Base-by-base conservation (phyloP, 2,113 vertebrate species). In the Scomber japonicus region DNA sequence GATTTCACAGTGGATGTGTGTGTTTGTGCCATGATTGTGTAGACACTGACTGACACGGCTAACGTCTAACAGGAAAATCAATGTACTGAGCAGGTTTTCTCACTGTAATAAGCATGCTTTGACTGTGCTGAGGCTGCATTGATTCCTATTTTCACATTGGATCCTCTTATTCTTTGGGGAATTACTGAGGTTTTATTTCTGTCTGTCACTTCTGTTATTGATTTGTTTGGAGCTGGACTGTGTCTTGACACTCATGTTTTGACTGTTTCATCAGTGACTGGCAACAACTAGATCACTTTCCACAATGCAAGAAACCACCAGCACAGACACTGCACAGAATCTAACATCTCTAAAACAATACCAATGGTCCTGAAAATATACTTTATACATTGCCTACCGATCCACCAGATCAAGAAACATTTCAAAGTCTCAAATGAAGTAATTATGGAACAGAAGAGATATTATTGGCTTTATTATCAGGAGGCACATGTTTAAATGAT, bases 1-100 rank as follows among this genome's bases (percentile, higher is more conserved):
- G 27, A 57, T 16, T 40, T 35, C 2, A 57, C 49, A 2, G 31
- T 13, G 40, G 14, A 6, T n/a, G 31, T 54, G 31, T 30, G 13
- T 57, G 11, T 24, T 24, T 50, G 53, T 35, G 64, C 15, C 35
- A 40, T 9, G 8, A 9, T 40, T 59, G 45, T 65, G 46, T 48
- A 40, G 19, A 62, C 5, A 27, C 24, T 78, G 59, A 49, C 24
- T 74, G 50, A 56, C 19, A 27, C 56, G 60, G 19, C 61, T 69
- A 27, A 31, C 30, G 35, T 24, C 48, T 66, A 51, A 62, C 15
- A 46, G 19, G 24, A 46, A 83, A 73, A 83, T 73, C 62, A 16
- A 72, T 77, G 15, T 7, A 15, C 30, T 44, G 46, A 63, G 51
- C 30, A 16, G n/a, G 14, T 24, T 49, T 12, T 69, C 16, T 61